Evolutionary conservation across 2,888 invertebrate species (phyloP).

Genomic region (Mythimna vitellina): DNA sequence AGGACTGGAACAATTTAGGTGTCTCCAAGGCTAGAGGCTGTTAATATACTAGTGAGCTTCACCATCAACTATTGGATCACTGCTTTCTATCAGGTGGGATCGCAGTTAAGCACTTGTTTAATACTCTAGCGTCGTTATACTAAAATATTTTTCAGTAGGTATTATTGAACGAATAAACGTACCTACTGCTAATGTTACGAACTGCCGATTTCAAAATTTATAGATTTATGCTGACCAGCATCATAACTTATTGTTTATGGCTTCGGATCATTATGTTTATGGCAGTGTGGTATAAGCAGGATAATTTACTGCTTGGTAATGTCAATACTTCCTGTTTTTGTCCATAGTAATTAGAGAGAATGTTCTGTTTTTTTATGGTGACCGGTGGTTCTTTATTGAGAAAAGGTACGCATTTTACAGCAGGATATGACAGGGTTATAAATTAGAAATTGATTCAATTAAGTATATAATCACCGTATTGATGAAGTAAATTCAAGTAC

Average conservation of each 20-base stretch:
- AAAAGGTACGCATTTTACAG: background rate
- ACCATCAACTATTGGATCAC: too few relatives aligned
- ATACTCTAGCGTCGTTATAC: too few relatives aligned
- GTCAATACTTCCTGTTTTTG: background rate
- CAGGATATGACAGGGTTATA: background rate
- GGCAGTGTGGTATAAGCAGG: background rate
- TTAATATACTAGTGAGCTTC: too few relatives aligned
- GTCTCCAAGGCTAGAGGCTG: too few relatives aligned
- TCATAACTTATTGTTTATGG: conserved; percentile 41
- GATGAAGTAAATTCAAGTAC: too few relatives aligned
- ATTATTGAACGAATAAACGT: background rate
- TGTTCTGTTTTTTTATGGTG: background rate
- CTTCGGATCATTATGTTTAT: conserved; percentile 30
- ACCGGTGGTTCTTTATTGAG: background rate
- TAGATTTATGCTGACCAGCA: conserved; percentile 32
- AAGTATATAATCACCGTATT: background rate
- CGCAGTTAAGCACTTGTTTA: too few relatives aligned
- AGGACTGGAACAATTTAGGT: too few relatives aligned
- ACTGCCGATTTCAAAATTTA: conserved; percentile 16
- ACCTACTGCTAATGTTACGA: background rate
- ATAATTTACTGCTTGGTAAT: conserved; percentile 23
- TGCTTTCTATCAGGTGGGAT: too few relatives aligned
- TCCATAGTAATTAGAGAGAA: background rate
- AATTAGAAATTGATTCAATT: background rate
- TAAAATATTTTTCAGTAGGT: too few relatives aligned